Evolutionary conservation across 2,797 vertebrate genomes (phyloP).

Genomic region (Cuculus canorus): DNA sequence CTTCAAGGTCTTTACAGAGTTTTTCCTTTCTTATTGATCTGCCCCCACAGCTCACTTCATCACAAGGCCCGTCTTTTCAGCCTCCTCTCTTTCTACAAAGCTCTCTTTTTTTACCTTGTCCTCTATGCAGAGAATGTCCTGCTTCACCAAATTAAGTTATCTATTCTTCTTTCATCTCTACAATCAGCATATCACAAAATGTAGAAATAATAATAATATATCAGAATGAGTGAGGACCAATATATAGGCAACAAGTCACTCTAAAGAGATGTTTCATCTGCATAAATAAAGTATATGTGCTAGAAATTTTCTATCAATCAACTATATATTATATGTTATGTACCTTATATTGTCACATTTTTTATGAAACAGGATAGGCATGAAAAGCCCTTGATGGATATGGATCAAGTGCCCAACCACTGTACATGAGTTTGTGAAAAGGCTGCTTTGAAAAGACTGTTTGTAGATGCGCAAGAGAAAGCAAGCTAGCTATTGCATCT

Average conservation of each 20-base stretch:
- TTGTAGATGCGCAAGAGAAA: constrained; percentile 35
- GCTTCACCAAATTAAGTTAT: background rate
- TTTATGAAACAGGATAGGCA: background rate
- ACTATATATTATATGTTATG: background rate
- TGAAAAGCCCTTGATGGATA: background rate
- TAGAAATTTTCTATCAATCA: background rate
- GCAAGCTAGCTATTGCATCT: constrained; percentile 38
- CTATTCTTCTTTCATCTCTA: background rate
- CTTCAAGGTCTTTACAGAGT: background rate
- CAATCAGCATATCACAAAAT: background rate
- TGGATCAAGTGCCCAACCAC: background rate
- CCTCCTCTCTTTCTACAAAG: background rate
- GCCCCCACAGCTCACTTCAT: background rate
- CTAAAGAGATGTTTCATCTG: background rate
- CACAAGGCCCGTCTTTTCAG: constrained; percentile 5
- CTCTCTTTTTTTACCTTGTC: background rate
- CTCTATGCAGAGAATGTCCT: background rate
- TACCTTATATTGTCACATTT: background rate
- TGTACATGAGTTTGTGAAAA: constrained; percentile 30
- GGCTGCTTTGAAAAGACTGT: constrained; percentile 28
- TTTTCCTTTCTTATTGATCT: background rate
- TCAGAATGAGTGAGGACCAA: background rate
- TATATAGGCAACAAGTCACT: background rate
- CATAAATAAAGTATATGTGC: background rate
- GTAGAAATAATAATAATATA: background rate